Base-by-base conservation (phyloP, 2,888 invertebrate genomes). In the Oeneis ivallda region DNA sequence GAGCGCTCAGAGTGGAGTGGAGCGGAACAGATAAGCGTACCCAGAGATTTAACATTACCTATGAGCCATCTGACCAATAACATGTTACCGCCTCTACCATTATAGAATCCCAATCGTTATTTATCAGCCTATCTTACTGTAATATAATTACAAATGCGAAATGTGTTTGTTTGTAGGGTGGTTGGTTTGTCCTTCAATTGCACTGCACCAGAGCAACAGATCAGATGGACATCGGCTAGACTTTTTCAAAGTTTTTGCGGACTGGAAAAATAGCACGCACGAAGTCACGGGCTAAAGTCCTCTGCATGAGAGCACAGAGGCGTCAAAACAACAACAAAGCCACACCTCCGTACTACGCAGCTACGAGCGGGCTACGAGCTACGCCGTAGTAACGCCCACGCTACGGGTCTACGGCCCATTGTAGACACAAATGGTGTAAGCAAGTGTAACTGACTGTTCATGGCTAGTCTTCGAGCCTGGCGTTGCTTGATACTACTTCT, bases 371-470 rank as follows among this genome's bases (percentile, higher is more conserved):
- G 15, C 56, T 57, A 69, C 53, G 69, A 76, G 63, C 72, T 71
- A 70, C 69, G 69, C 49, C 68, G 71, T 67, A 70, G 72, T 78
- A 77, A 79, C 83, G 76, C 83, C 83, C 80, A 82, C 83, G 81
- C 74, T 75, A 74, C 66, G 58, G 8, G 34, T 45, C 58, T 59
- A 52, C 65, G 60, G 39, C 10, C n/a, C 57, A 34, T 17, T 53
- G 17, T 50, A 15, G 32, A 32, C 64, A 45, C 63, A 68, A 43
- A 61, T 63, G 56, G 57, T 45, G 59, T 56, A 53, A 61, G 49
- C 43, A 26, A 2, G 26, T 43, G 58, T 58, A 39, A 62, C 53
- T 53, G 53, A 45, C 47, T 17, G 47, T 17, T 47, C 4, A 8
- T 10, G 9, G 47, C 49, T 50, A 26, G 49, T 19, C 26, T 50